phyloP scores from a whole-genome alignment of 2,888 invertebrate genomes.

The Aphrophora alni region DNA sequence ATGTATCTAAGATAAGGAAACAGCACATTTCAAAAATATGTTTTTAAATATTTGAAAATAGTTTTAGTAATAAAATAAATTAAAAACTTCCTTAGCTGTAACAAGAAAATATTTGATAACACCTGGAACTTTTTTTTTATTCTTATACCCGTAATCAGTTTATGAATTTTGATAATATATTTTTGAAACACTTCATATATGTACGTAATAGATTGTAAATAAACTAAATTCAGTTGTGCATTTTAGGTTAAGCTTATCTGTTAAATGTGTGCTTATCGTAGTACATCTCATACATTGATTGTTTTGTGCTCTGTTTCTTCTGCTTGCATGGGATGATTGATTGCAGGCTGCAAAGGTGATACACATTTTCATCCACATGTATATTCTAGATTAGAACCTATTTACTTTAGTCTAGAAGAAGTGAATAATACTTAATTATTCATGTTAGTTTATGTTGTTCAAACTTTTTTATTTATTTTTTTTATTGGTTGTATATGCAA shows the following conservation, averaged over 20 bases:
- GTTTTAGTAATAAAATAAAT: background rate
- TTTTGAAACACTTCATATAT: background rate
- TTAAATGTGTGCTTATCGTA: conserved; percentile 42
- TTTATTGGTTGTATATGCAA: too few species aligned
- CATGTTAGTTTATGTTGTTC: too few species aligned
- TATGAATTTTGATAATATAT: background rate
- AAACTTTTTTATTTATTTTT: too few species aligned
- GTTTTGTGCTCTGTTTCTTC: conserved; percentile 50
- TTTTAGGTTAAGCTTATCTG: conserved; percentile 35
- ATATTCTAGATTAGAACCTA: background rate
- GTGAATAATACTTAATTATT: too few species aligned
- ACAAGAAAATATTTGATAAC: too few species aligned
- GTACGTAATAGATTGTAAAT: background rate
- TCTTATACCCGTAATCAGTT: background rate
- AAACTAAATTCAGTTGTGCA: background rate
- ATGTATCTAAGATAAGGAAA: background rate
- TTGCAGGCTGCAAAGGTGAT: conserved; percentile 54
- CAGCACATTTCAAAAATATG: background rate
- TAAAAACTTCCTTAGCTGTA: background rate
- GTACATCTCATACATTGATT: conserved; percentile 36
- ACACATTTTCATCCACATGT: conserved; percentile 43
- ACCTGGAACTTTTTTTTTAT: too few species aligned
- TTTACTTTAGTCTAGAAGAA: background rate
- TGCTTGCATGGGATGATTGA: conserved; percentile 53
- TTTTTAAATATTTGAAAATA: background rate